Base-by-base conservation (phyloP, 2,888 invertebrate genomes). In the Meghimatium bilineatum region DNA sequence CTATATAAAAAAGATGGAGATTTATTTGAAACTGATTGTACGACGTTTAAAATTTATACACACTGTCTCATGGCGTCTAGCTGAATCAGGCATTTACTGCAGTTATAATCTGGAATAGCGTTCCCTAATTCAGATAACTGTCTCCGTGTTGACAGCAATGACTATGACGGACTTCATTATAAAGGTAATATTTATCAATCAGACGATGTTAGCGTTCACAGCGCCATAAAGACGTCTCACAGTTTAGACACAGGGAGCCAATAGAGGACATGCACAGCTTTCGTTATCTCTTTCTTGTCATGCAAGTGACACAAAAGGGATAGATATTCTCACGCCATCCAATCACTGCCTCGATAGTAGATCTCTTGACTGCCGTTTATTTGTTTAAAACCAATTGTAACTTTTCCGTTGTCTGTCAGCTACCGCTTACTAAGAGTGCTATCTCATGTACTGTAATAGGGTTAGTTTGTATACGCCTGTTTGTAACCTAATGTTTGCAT, bases 321-420 rank as follows among this genome's bases (percentile, higher is more conserved):
- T 49, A 72, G n/a, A n/a, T 34, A 23, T 49, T 49, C 49, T 72
- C 44, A 72, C 44, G 49, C 23, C 72, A 72, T 26, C 72, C 72
- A 72, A 72, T 72, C 72, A 72, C 34, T 38, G 29, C 29, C 44
- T 10, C 29, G 44, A 72, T 72, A 72, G 44, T 29, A 72, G 14
- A 17, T 29, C 44, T n/a, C 49, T 29, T 44, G n/a, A 44, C 49
- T 8, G 72, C 10, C 72, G 26, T 44, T 26, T 72, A 44, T 72
- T 72, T 72, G 72, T 49, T 38, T 69, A n/a, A 2, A n/a, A 44
- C 49, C 72, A 72, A 36, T 49, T 44, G n/a, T 72, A 44, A 72
- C 49, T 72, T n/a, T 44, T 49, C 44, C 44, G 26, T 38, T 29
- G 44, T 29, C 49, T 72, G 29, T 14, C 20, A 44, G 44, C n/a